These are phyloP conservation scores for Poecilia latipinna DNA, from an alignment of 2,113 vertebrate species.

Conservation along the genomic window DNA sequence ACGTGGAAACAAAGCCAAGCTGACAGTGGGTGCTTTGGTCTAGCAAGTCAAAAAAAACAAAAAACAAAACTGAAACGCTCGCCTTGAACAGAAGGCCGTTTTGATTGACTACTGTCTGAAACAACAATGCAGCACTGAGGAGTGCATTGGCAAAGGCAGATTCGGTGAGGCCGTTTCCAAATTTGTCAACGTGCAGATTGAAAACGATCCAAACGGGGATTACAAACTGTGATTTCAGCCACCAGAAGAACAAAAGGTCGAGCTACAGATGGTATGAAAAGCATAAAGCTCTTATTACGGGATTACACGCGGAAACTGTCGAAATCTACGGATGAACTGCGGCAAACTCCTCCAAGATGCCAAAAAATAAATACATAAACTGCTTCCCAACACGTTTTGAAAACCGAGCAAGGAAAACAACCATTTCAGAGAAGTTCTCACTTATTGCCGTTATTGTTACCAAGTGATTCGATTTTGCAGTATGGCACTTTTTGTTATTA, in stretches of 20 bases:
- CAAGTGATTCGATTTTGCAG: not conserved
- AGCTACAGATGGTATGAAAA: slow-evolving; percentile 4
- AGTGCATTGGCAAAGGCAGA: not conserved
- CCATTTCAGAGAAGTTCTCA: not conserved
- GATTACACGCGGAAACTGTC: not conserved
- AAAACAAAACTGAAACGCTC: not conserved
- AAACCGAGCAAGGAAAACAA: not conserved
- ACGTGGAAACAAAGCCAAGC: slow-evolving; percentile 8
- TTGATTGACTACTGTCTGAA: not conserved
- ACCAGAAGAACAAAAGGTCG: not conserved
- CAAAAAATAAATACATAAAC: not conserved
- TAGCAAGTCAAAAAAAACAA: not conserved
- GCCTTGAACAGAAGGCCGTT: slow-evolving; percentile 5
- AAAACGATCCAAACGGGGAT: not conserved
- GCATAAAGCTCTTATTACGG: not conserved
- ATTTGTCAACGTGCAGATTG: not conserved
- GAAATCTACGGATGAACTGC: not conserved
- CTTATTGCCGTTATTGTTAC: no score
- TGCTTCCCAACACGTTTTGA: not conserved
- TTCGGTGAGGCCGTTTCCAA: not conserved
- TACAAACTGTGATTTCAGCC: not conserved
- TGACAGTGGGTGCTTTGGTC: slow-evolving; percentile 8
- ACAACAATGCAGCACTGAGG: not conserved
- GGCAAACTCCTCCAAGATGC: not conserved
- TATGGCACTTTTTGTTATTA: not conserved